Evolutionary conservation across 1,140 invertebrate species (phyloP).

Genomic region (Drosophila serrata): DNA sequence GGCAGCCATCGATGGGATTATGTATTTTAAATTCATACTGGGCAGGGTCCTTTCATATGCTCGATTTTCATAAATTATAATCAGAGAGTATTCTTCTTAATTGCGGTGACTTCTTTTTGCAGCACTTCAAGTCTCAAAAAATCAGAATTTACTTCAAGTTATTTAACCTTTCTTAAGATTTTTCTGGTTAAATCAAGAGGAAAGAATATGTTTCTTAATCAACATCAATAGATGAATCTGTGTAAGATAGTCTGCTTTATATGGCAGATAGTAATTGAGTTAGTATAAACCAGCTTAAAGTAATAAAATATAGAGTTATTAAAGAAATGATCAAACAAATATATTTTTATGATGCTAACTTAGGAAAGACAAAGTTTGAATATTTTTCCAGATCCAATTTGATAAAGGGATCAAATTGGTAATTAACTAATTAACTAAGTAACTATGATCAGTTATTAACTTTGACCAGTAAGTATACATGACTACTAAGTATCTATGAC

Average conservation of each 20-base stretch:
- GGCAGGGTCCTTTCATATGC: background rate
- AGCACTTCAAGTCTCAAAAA: background rate
- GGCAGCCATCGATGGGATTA: constrained; percentile 2
- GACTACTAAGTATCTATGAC: too few species aligned
- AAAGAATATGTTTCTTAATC: background rate
- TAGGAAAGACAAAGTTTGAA: too few species aligned
- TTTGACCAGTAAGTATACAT: too few species aligned
- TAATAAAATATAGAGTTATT: too few species aligned
- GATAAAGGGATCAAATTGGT: too few species aligned
- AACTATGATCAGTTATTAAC: too few species aligned
- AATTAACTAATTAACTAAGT: too few species aligned
- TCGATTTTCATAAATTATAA: background rate
- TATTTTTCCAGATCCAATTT: too few species aligned
- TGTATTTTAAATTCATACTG: background rate
- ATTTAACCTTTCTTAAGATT: background rate
- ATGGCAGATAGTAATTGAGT: background rate
- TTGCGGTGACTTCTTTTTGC: background rate
- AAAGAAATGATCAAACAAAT: too few species aligned
- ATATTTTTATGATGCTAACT: too few species aligned
- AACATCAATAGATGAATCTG: background rate
- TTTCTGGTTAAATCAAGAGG: background rate
- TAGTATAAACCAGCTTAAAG: too few species aligned
- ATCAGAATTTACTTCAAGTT: background rate
- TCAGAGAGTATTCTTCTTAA: background rate
- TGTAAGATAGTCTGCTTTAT: background rate